Conservation (phyloP, 2,113 vertebrate genomes). For the Calonectris borealis region DNA sequence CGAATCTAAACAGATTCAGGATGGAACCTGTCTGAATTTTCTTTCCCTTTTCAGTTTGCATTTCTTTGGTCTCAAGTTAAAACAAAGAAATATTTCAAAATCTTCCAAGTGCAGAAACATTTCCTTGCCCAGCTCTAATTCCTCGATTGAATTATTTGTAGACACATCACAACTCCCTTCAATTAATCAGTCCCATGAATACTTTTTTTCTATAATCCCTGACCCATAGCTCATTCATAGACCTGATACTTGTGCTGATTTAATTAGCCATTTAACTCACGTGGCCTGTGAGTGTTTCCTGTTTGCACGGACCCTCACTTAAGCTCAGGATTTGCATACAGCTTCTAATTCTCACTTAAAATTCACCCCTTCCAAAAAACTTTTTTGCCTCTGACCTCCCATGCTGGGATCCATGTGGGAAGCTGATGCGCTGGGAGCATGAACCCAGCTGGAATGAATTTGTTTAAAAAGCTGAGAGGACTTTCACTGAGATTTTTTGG, state of each 20-base stretch:
- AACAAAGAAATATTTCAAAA: slow-evolving; percentile 9
- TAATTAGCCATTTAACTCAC: background rate
- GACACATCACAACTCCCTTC: slow-evolving; percentile 1
- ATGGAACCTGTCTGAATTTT: background rate
- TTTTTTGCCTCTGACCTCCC: background rate
- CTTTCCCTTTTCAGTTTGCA: background rate
- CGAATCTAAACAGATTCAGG: background rate
- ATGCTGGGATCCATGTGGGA: background rate
- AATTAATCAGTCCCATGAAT: slow-evolving; percentile 9
- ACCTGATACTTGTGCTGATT: background rate
- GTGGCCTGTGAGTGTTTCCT: background rate
- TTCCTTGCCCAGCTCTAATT: background rate
- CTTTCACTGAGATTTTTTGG: background rate
- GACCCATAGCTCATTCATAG: background rate
- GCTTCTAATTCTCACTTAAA: slow-evolving; percentile 14
- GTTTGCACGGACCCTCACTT: background rate
- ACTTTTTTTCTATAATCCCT: background rate
- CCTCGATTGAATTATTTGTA: background rate
- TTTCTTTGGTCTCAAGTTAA: background rate
- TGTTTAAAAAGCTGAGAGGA: slow-evolving; percentile 20
- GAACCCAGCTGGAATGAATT: slow-evolving; percentile 26
- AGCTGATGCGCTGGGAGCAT: background rate
- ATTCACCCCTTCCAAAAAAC: background rate
- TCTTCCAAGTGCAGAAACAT: background rate
- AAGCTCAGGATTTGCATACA: slow-evolving; percentile 2